Evolutionary conservation across 2,113 vertebrate species (phyloP).

Genomic region (Lophotis ruficrista): DNA sequence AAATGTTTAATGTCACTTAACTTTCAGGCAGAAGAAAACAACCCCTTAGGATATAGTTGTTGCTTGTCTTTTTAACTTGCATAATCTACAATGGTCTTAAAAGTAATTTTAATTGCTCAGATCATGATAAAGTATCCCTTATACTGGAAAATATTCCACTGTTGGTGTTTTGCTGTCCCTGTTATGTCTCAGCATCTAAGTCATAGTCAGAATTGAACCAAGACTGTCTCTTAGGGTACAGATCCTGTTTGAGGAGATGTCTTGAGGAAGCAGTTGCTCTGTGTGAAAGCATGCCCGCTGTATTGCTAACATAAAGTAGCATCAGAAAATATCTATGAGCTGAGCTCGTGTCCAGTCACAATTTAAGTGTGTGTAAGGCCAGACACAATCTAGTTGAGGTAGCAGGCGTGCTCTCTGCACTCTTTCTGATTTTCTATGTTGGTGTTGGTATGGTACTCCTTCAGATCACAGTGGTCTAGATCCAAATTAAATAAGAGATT

Average conservation of each 20-base stretch:
- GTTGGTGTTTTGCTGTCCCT: not conserved
- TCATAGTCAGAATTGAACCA: not conserved
- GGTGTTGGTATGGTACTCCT: not conserved
- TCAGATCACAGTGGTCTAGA: not conserved
- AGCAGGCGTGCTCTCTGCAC: not conserved
- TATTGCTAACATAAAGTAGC: not conserved
- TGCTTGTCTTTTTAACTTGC: not conserved
- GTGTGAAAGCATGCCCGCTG: not conserved
- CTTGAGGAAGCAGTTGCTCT: not conserved
- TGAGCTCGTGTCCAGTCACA: not conserved
- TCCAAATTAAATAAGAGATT: slow-evolving; percentile 9
- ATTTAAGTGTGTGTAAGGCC: not conserved
- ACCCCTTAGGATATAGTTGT: not conserved
- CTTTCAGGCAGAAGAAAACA: not conserved
- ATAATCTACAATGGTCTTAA: not conserved
- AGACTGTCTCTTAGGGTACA: not conserved
- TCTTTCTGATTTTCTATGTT: not conserved
- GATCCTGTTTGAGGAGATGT: not conserved
- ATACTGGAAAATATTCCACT: not conserved
- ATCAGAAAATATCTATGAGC: not conserved
- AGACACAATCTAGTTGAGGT: not conserved
- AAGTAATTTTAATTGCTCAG: not conserved
- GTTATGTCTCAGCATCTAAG: not conserved
- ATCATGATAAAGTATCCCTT: not conserved
- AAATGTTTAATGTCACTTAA: not conserved